These are phyloP conservation scores for Cephus cinctus DNA, from an alignment of 1,140 invertebrate species.

Conservation along the genomic window DNA sequence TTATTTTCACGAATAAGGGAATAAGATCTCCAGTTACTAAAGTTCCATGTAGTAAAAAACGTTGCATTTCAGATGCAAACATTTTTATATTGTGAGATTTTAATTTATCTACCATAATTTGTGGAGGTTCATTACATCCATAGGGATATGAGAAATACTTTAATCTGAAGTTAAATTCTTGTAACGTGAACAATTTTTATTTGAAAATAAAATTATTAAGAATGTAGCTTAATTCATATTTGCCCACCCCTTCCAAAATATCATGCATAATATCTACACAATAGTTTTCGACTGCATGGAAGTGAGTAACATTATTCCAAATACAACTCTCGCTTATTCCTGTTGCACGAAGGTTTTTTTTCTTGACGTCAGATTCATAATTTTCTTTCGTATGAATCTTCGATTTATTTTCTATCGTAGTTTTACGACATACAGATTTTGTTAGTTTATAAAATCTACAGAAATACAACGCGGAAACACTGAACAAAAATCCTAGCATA, in stretches of 20 bases:
- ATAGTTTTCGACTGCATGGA: conserved; percentile 16
- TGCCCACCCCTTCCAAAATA: conserved; percentile 13
- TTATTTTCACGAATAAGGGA: not conserved
- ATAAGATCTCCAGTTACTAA: conserved; percentile 11
- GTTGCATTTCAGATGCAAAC: conserved; percentile 12
- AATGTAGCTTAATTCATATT: conserved; percentile 11
- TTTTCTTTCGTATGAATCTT: conserved; percentile 9
- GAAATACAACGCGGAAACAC: conserved; percentile 16
- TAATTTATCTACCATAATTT: conserved; percentile 3
- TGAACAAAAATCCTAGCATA: conserved; percentile 20
- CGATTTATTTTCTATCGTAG: not conserved
- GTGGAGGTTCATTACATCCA: conserved; percentile 7
- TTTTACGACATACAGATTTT: conserved; percentile 8
- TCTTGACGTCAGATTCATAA: conserved; percentile 16
- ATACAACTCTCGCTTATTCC: conserved; percentile 21
- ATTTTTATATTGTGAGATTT: conserved; percentile 7
- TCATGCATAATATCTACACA: conserved; percentile 18
- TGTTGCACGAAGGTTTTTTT: conserved; percentile 11
- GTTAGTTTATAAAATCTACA: conserved; percentile 22
- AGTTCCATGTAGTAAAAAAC: conserved; percentile 2
- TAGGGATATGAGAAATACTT: conserved; percentile 5
- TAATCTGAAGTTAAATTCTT: conserved; percentile 10
- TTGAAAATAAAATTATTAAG: conserved; percentile 4
- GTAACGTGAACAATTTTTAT: conserved; percentile 10
- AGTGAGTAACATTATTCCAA: conserved; percentile 16